Conservation (phyloP, 2,113 vertebrate genomes). For the Fregata magnificens region DNA sequence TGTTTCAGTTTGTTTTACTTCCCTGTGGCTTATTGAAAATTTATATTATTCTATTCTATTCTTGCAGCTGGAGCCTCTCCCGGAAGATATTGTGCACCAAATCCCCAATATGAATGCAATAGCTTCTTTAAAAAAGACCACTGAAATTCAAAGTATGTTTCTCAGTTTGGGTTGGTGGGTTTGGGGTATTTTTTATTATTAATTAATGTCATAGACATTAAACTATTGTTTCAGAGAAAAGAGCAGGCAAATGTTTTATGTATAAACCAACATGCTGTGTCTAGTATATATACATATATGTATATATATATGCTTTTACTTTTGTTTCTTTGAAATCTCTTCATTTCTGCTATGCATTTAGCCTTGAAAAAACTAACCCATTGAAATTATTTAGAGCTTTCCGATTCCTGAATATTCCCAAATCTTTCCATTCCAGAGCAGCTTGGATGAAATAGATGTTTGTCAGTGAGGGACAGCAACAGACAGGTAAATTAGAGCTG, state of each 20-base stretch:
- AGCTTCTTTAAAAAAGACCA: conserved; percentile 78
- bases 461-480: neutral
- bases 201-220: neutral
- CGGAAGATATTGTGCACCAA: conserved; percentile 74
- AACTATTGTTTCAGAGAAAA: neutral
- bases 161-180: neutral
- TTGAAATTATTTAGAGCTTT: neutral
- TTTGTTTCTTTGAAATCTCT: neutral
- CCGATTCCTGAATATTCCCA: neutral
- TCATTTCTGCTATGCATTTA: neutral
- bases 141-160: conserved; percentile 83
- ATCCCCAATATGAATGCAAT: conserved; percentile 77
- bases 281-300: neutral
- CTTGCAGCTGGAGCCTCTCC: conserved; percentile 79
- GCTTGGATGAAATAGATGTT: neutral
- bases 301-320: neutral
- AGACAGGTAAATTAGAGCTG: neutral
- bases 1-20: conserved; percentile 57
- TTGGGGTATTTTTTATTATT: neutral
- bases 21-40: conserved; percentile 46
- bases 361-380: neutral
- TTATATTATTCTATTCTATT: conserved; percentile 60
- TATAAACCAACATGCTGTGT: neutral
- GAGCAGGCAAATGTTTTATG: neutral
- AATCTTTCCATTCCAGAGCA: neutral